Conservation (phyloP, 2,797 vertebrate genomes). For the Geotria australis region DNA sequence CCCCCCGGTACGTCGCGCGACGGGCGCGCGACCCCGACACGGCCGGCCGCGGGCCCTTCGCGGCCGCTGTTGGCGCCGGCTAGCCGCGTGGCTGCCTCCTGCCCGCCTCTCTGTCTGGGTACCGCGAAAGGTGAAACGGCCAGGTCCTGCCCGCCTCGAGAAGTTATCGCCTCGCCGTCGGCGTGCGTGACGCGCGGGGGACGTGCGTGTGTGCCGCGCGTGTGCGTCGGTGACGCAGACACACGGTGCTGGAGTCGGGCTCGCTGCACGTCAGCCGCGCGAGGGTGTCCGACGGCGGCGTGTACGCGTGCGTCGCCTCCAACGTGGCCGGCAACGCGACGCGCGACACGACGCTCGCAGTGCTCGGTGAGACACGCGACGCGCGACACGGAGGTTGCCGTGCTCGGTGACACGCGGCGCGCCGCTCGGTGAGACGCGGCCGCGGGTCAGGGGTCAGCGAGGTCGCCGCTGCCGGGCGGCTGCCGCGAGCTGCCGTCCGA, state of each 20-base stretch:
- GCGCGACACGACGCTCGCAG: constrained; percentile 24
- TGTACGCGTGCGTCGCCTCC: constrained; percentile 39
- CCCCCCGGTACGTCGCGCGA: constrained; percentile 19
- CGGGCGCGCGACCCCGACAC: fast-evolving
- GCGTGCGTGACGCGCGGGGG: no score
- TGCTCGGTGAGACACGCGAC: constrained; percentile 25
- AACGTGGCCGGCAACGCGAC: constrained; percentile 36
- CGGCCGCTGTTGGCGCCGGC: no score
- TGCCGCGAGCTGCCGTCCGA: no score
- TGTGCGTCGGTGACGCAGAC: constrained; percentile 9
- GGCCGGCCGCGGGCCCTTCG: no score
- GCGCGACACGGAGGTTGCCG: constrained; percentile 1
- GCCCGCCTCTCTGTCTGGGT: no score
- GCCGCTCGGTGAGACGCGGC: no score
- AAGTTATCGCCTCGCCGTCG: no score
- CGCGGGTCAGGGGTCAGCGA: no score
- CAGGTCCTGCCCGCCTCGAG: no score
- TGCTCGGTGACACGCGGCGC: constrained; percentile 27
- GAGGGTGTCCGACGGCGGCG: constrained; percentile 26
- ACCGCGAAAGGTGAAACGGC: no score
- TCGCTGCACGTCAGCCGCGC: constrained; percentile 34
- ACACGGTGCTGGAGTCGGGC: constrained; percentile 30
- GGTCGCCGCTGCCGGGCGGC: no score
- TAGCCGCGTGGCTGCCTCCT: no score
- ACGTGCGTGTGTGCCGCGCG: neutral